Evolutionary conservation across 2,113 vertebrate species (phyloP), one percentile per base, ranked within the genome.

Genomic region (Pheucticus melanocephalus): DNA sequence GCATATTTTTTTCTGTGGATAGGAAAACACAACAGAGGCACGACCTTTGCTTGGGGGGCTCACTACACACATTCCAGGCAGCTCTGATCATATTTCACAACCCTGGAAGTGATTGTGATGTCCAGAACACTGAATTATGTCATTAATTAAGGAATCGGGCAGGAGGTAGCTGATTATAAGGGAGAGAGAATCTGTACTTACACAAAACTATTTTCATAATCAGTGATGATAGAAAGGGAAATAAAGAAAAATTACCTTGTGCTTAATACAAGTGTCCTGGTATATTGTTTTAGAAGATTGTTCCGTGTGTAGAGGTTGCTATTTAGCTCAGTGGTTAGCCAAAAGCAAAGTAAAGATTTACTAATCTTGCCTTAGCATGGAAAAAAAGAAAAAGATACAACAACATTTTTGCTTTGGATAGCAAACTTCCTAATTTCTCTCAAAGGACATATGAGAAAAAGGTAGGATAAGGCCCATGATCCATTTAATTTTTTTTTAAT

Each of bases 151-250:
- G 82, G 93, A 97, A 97, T 95, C 31, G 0, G 92, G 92, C 94
- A 96, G 94, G 95, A 96, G 92, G 93, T 94, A 94, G 93, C 90
- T 93, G 90, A 96, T 97, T 96, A 92, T 93, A 92, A 96, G 76
- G 61, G 79, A 93, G 80, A 94, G 65, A 94, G 80, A 90, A 90
- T 84, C 95, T 94, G 95, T 92, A 95, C 88, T 96, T 94, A 86
- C 92, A 94, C 90, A 96, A 88, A 96, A 96, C 90, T 96, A 86
- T 96, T 97, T 96, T 96, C 94, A 95, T 97, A 96, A 96, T 96
- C 88, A 93, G 76, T 65, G 72, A 90, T 94, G 94, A 97, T 96
- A 95, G 92, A 96, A 88, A 92, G 37, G 83, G 88, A 95, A 96
- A 97, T 91, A 97, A 96, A 92, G 92, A 95, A 95, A 95, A 93